Base-by-base conservation (phyloP, 2,113 vertebrate genomes). In the Dicentrarchus labrax region DNA sequence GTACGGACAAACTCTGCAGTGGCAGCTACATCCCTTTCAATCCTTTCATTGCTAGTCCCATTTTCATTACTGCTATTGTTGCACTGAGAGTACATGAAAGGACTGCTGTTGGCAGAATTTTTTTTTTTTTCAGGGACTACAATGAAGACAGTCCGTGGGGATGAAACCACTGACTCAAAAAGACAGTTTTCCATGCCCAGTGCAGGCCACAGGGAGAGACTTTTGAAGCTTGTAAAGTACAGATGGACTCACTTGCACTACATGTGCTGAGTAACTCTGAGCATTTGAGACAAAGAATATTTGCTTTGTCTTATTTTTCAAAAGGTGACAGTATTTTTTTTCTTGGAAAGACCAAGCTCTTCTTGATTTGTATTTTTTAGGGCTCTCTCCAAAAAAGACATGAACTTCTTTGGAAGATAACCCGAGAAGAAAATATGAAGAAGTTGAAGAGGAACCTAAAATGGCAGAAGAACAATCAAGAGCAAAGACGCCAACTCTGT, bases 41-140 rank as follows among this genome's bases (percentile, higher is more conserved):
- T 90, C 71, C 90, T 96, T 81, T 93, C 96, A 4, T 45, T 96
- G 10, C 57, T 96, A 66, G 88, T 95, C 71, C 91, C 96, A 1
- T 92, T 97, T 60, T 96, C 94, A 4, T 60, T 96, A 87, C 87
- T 93, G 1, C 94, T 95, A 64, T 78, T 95, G 61, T 88, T 95
- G 82, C 91, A 92, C 84, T 96, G 92, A 95, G 84, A 81, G 78
- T 0, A 71, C 85, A 83, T 6, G 64, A 74, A 83, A 84, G 76
- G 72, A 92, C 85, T 89, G 71, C 75, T 79, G 76, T 87, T 76
- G 56, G 81, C 81, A 80, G 86, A 85, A 75, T 47, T n/a, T 41
- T 71, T 80, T 36, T 54, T 39, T 65, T 71, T 80, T 79, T 90
- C 73, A 86, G 86, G 91, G 87, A 93, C 87, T 85, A 91, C 78